Evolutionary conservation across 2,797 vertebrate species (phyloP), one percentile per base, ranked within the genome.

Genomic region (Microctenopoma lineatum): DNA sequence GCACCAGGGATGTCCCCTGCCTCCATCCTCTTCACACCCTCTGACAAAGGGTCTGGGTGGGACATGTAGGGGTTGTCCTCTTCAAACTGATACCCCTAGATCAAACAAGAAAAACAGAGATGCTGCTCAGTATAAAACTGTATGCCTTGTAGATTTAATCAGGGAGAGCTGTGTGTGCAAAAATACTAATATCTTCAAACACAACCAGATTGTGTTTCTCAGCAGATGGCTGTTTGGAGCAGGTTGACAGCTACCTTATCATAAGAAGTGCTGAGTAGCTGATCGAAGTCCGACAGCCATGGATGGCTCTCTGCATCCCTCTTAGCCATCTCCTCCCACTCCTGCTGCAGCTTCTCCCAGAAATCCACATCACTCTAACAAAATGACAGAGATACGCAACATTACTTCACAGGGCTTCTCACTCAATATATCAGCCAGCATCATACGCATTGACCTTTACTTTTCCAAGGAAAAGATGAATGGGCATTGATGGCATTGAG

Each of bases 291-390:
- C 0, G 97, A 97, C 64, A 99, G 94, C 98, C 98, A 99, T n/a
- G 98, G 97, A 75, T 99, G 97, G 64, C 96, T 94, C 85, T 99
- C 97, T 15, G 98, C 97, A 8, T 99, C 98, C 84, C 97, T 93
- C 86, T 98, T 98, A 0, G 96, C 96, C 98, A 99, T 99, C 91
- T 99, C 97, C 89, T 99, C 98, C 96, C 98, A 96, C 85, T 99
- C 98, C 83, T 97, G 96, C 93, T 99, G 98, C 80, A 99, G 94
- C 89, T 97, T 99, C 91, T 99, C 98, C 98, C 98, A 99, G 93
- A 99, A 99, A 93, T 98, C 98, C 48, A 98, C 95, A 92, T 99
- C 98, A 73, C 98, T 98, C 98, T 95, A 86, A 72, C 55, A 69
- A 72, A 65, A 76, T 45, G 45, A 76, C 70, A 82, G 51, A 79